Conservation (phyloP, 2,113 vertebrate genomes). For the Maccullochella peelii region DNA sequence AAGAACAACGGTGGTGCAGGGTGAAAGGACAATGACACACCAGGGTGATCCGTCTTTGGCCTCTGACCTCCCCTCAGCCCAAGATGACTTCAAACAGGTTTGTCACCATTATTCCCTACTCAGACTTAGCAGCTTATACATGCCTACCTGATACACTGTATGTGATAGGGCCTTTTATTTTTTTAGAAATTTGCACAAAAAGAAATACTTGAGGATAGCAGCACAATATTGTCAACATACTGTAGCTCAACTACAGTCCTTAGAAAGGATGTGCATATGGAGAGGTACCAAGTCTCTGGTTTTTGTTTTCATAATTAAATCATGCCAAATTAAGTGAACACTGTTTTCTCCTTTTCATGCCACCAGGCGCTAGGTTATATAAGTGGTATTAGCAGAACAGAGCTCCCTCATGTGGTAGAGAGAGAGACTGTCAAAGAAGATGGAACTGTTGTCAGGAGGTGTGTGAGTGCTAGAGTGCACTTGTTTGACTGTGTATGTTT, state of each 20-base stretch:
- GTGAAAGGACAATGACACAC: conserved; percentile 87
- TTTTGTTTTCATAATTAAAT: conserved; percentile 7
- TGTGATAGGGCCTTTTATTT: not conserved
- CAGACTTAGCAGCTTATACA: not conserved
- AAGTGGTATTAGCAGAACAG: conserved; percentile 83
- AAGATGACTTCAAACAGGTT: conserved; percentile 94
- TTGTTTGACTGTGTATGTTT: not conserved
- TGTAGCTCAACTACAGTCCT: not conserved
- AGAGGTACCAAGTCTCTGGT: not conserved
- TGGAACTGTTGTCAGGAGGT: conserved; percentile 93
- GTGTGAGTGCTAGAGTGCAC: conserved; percentile 64
- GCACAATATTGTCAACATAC: not conserved
- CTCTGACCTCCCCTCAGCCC: conserved; percentile 90
- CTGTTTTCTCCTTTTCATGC: conserved; percentile 15
- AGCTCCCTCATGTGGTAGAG: conserved; percentile 89
- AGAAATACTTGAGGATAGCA: not conserved
- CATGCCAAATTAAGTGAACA: not conserved
- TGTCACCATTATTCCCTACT: conserved; percentile 1
- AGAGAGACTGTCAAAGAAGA: conserved; percentile 88
- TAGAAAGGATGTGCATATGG: not conserved
- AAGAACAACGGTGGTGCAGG: conserved; percentile 86
- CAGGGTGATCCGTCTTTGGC: conserved; percentile 88
- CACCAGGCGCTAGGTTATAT: conserved; percentile 88
- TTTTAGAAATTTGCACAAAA: not conserved
- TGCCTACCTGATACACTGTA: not conserved